phyloP scores from a whole-genome alignment of 2,797 vertebrate genomes.

The Chelidonichthys spinosus region DNA sequence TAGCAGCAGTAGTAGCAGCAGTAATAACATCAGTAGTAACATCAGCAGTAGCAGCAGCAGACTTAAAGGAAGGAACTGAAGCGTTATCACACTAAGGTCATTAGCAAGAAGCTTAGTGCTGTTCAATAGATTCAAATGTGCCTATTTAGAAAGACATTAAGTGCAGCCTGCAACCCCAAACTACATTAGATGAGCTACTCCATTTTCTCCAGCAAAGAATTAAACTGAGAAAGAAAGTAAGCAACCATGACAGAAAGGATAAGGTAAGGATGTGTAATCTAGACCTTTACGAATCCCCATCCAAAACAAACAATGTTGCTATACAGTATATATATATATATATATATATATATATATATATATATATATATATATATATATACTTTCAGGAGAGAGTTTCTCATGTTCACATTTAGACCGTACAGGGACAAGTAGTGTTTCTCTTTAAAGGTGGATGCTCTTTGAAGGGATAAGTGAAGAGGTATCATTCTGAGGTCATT shows the following conservation, averaged over 20 bases:
- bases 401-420: constrained; percentile 10
- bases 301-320: constrained; percentile 8
- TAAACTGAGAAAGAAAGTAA: constrained; percentile 10
- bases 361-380: too few relatives aligned
- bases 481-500: constrained; percentile 57
- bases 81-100: constrained; percentile 61
- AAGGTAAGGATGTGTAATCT: constrained; percentile 2
- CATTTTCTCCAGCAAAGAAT: constrained; percentile 44
- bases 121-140: constrained; percentile 67
- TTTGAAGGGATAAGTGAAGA: constrained; percentile 48
- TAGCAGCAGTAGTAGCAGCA: too few relatives aligned
- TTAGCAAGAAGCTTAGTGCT: constrained; percentile 63
- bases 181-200: constrained; percentile 52
- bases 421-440: constrained; percentile 13
- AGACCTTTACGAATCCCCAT: not conserved
- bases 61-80: constrained; percentile 61
- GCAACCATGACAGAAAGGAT: not conserved
- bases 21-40: too few relatives aligned
- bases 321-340: not conserved
- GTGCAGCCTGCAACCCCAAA: constrained; percentile 57
- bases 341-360: too few relatives aligned
- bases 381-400: not conserved
- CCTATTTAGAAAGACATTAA: constrained; percentile 70
- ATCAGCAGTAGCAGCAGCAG: not conserved
- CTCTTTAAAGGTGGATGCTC: constrained; percentile 37